These are phyloP conservation scores for Pelodiscus sinensis DNA, from an alignment of 2,113 vertebrate species.

Conservation along the genomic window DNA sequence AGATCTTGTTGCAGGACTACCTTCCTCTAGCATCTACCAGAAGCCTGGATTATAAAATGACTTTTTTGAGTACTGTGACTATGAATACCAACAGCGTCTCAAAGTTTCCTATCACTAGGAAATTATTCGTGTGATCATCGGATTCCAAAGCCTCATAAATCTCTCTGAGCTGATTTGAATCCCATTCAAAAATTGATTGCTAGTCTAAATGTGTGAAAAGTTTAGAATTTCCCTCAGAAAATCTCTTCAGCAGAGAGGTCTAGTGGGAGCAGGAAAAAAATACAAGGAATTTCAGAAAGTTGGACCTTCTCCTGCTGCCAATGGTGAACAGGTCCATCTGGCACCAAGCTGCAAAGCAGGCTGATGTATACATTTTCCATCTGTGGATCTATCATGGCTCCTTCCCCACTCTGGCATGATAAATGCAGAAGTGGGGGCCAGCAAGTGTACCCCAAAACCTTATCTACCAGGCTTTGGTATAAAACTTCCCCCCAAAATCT, in stretches of 20 bases:
- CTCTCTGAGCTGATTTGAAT: not conserved
- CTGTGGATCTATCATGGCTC: no score
- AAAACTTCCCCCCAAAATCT: no score
- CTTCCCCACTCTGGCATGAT: no score
- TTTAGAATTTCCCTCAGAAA: not conserved
- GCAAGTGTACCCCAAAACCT: no score
- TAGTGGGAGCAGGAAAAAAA: not conserved
- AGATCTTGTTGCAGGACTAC: not conserved
- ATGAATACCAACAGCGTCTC: not conserved
- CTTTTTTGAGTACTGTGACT: not conserved
- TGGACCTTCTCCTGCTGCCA: not conserved
- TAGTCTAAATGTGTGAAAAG: not conserved
- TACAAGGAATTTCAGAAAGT: not conserved
- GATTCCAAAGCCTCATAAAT: not conserved
- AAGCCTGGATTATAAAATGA: not conserved
- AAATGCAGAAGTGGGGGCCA: no score
- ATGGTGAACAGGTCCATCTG: not conserved
- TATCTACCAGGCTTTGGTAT: no score
- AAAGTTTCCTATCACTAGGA: not conserved
- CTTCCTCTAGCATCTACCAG: not conserved
- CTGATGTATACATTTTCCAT: not conserved
- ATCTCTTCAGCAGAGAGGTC: not conserved
- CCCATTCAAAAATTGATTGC: not conserved
- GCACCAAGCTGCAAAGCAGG: not conserved
- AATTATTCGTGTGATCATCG: not conserved